phyloP scores from a whole-genome alignment of 2,113 vertebrate species.

The Anhinga anhinga region DNA sequence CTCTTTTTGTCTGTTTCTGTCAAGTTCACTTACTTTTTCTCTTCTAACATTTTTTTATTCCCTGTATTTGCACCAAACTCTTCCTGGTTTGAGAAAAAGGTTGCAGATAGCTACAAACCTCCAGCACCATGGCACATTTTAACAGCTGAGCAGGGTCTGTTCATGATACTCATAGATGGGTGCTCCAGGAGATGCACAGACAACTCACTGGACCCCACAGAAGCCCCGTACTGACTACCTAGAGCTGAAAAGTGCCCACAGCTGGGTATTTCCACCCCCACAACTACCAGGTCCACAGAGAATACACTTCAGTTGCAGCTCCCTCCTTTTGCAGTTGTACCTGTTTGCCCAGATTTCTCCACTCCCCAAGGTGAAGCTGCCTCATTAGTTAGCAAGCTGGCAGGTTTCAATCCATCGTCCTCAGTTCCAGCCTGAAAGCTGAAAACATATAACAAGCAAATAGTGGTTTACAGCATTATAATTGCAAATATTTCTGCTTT shows the following conservation, averaged over 20 bases:
- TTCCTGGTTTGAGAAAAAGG: background rate
- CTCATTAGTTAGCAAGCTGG: conserved; percentile 13
- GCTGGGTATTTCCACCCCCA: background rate
- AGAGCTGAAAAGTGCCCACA: background rate
- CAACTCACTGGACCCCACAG: background rate
- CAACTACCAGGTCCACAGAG: background rate
- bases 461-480: conserved; percentile 28
- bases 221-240: background rate
- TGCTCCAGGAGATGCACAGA: background rate
- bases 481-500: conserved; percentile 63
- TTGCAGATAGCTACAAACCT: background rate
- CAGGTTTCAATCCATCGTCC: background rate
- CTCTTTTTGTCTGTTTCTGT: background rate
- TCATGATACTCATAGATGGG: background rate
- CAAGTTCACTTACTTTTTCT: background rate
- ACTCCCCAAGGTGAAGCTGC: background rate
- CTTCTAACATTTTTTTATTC: background rate
- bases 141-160: background rate
- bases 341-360: background rate
- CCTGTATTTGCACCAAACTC: background rate
- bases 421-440: background rate
- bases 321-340: background rate
- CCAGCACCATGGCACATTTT: background rate
- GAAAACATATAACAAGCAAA: conserved; percentile 21
- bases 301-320: background rate